These are phyloP conservation scores for Gymnoscelis rufifasciata DNA, from an alignment of 2,888 invertebrate genomes.

Conservation along the genomic window DNA sequence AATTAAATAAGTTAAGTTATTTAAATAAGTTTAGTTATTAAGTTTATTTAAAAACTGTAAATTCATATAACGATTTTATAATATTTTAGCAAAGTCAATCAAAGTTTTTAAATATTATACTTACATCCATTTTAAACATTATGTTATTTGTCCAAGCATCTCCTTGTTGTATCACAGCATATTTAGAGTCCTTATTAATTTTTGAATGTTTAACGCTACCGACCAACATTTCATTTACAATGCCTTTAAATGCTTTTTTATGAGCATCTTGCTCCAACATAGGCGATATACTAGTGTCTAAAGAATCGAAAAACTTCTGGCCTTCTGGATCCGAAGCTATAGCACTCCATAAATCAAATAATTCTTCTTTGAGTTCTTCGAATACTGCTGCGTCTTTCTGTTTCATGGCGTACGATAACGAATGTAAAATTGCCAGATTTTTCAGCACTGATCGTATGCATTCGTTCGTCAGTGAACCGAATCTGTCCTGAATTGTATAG, in stretches of 20 bases:
- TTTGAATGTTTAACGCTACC: slow-evolving; percentile 21
- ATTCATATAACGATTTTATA: no score
- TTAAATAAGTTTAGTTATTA: no score
- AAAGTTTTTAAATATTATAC: slow-evolving; percentile 14
- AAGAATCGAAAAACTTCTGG: slow-evolving; percentile 8
- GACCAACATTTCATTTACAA: slow-evolving; percentile 6
- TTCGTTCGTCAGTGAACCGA: slow-evolving; percentile 31
- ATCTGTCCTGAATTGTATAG: slow-evolving; percentile 35
- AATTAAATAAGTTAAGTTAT: no score
- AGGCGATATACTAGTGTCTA: slow-evolving; percentile 11
- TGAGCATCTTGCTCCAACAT: slow-evolving; percentile 23
- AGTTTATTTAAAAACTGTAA: no score
- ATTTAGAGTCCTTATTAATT: slow-evolving; percentile 26
- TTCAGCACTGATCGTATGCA: slow-evolving; percentile 34
- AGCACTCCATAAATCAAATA: slow-evolving; percentile 24
- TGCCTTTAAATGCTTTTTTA: slow-evolving; percentile 19
- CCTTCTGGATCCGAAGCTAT: slow-evolving; percentile 3
- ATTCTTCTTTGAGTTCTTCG: slow-evolving; percentile 19
- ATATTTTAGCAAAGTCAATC: no score
- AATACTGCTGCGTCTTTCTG: slow-evolving; percentile 32
- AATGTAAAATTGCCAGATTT: slow-evolving; percentile 38
- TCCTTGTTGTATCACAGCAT: slow-evolving; percentile 40
- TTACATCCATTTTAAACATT: slow-evolving; percentile 38
- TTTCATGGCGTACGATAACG: slow-evolving; percentile 39
- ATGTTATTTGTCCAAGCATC: slow-evolving; percentile 47